phyloP scores from a whole-genome alignment of 1,140 invertebrate genomes.

The Orchestia grillus region DNA sequence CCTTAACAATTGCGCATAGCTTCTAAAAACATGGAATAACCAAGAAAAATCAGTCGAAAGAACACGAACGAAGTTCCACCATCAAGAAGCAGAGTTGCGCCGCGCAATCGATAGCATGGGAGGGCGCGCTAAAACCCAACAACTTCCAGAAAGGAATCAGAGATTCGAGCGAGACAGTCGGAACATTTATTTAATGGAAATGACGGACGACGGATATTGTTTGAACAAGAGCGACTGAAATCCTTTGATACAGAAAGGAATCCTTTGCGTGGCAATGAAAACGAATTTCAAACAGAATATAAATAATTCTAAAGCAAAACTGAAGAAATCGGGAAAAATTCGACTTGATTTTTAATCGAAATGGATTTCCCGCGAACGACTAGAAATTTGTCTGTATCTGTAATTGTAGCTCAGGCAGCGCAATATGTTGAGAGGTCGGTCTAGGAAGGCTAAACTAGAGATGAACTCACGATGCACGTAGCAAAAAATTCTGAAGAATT shows the following conservation, averaged over 20 bases:
- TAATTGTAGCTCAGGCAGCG: neutral
- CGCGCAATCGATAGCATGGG: neutral
- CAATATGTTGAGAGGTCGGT: slow-evolving; percentile 29
- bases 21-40: neutral
- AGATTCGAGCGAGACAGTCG: neutral
- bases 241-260: neutral
- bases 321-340: neutral
- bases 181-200: neutral
- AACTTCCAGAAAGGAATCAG: neutral
- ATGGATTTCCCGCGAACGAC: neutral
- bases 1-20: slow-evolving; percentile 12
- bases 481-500: neutral
- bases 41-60: slow-evolving; percentile 8
- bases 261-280: neutral
- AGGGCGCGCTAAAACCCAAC: neutral
- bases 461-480: neutral
- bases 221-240: neutral
- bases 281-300: neutral
- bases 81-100: neutral
- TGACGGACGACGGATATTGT: neutral
- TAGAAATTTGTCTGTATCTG: neutral
- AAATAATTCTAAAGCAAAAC: neutral
- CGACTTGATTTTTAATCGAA: neutral
- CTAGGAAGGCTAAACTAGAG: neutral
- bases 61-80: neutral